Evolutionary conservation across 2,113 vertebrate genomes (phyloP).

Genomic region (Nansenia antarctica): DNA sequence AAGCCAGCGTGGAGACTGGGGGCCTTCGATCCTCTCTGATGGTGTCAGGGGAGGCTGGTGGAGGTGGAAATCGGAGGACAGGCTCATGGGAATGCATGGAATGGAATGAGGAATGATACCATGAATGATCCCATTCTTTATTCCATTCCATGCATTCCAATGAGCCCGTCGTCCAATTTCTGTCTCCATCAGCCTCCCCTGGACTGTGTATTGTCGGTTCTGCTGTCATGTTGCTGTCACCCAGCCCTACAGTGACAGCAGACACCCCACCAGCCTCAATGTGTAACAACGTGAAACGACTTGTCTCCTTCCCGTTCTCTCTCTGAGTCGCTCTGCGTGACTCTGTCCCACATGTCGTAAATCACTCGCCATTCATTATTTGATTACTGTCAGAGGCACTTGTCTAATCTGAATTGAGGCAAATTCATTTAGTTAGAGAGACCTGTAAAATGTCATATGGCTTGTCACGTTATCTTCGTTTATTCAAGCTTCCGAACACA

Average conservation of each 20-base stretch:
- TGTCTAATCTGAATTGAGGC: constrained; percentile 20
- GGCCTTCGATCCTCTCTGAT: constrained; percentile 33
- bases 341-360: constrained; percentile 13
- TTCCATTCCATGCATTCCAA: too few species aligned
- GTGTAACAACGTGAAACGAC: constrained; percentile 12
- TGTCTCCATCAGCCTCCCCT: too few species aligned
- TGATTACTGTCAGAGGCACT: constrained; percentile 23
- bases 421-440: constrained; percentile 17
- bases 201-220: too few species aligned
- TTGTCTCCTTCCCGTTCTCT: constrained; percentile 20
- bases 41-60: too few species aligned
- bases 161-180: too few species aligned
- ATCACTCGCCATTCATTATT: constrained; percentile 36
- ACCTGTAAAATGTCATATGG: constrained; percentile 6
- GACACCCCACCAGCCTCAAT: too few species aligned
- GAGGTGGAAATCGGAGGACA: too few species aligned
- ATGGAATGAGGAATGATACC: too few species aligned
- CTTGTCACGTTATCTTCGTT: constrained; percentile 4
- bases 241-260: too few species aligned
- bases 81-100: too few species aligned
- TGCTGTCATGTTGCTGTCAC: too few species aligned
- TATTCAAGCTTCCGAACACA: background rate
- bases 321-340: constrained; percentile 16
- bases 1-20: constrained; percentile 31
- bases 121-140: too few species aligned